Conservation (phyloP, 2,113 vertebrate genomes). For the Tetraodon nigroviridis region DNA sequence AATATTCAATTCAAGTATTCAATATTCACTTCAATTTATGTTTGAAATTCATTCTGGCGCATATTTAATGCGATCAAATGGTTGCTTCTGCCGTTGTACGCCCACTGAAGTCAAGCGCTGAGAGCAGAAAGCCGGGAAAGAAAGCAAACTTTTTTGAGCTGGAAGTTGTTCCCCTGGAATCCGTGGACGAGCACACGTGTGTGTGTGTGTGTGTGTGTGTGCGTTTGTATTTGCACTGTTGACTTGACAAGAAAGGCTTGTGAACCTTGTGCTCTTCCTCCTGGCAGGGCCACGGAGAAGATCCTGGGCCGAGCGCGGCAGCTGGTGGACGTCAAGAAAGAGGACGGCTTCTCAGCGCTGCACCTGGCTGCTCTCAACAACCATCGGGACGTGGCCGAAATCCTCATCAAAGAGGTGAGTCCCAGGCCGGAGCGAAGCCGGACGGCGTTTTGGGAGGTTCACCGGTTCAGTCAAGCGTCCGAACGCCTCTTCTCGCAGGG, state of each 20-base stretch:
- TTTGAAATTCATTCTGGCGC: neutral
- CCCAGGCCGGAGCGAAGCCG: neutral
- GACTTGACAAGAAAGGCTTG: no score
- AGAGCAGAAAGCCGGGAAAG: neutral
- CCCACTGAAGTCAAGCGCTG: no score
- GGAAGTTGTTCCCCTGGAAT: no score
- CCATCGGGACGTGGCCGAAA: constrained; percentile 88
- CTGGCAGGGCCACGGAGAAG: constrained; percentile 84
- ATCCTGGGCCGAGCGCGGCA: constrained; percentile 89
- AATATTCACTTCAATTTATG: neutral
- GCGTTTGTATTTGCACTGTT: no score
- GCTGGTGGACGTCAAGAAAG: constrained; percentile 93
- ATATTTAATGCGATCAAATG: no score
- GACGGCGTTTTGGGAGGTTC: no score
- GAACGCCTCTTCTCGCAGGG: constrained; percentile 71
- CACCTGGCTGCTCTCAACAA: constrained; percentile 95
- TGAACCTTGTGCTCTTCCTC: constrained; percentile 17
- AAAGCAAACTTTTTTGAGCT: no score
- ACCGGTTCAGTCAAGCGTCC: no score
- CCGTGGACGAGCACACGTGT: no score
- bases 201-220: no score
- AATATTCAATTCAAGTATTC: no score
- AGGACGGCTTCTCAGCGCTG: constrained; percentile 91
- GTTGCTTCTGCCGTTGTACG: neutral
- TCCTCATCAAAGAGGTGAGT: constrained; percentile 89